Percentiles rank a stretch among this genome's conserved stretches.
These are phyloP conservation scores for Brevimyrus niger DNA, from an alignment of 2,113 vertebrate species.

Conservation along the genomic window DNA sequence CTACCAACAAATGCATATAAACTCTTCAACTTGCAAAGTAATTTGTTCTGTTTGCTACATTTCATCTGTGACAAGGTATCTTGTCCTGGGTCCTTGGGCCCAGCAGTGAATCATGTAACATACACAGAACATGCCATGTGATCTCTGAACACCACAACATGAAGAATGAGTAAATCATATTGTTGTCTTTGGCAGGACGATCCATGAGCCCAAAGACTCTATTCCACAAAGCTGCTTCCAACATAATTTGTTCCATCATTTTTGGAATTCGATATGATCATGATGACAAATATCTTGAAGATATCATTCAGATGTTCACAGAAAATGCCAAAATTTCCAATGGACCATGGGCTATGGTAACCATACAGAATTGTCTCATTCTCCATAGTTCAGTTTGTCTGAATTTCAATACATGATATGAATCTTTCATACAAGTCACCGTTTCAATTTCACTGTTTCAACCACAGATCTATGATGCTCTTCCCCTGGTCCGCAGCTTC, in stretches of 20 bases:
- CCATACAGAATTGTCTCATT: not conserved
- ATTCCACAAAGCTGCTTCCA: slow-evolving; percentile 50
- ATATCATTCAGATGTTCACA: slow-evolving; percentile 28
- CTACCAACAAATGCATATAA: not conserved
- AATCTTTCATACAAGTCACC: not conserved
- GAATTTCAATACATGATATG: not conserved
- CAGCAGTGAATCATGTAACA: too few relatives aligned
- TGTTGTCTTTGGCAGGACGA: slow-evolving; percentile 24
- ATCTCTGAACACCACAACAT: too few relatives aligned
- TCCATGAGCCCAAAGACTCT: slow-evolving; percentile 33
- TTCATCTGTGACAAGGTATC: too few relatives aligned
- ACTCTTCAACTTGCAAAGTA: not conserved
- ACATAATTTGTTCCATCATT: slow-evolving; percentile 57
- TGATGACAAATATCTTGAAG: slow-evolving; percentile 42
- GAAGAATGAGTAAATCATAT: not conserved
- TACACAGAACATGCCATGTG: too few relatives aligned
- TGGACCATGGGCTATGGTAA: slow-evolving; percentile 41
- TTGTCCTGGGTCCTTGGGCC: too few relatives aligned
- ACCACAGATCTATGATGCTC: slow-evolving; percentile 30
- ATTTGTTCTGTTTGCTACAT: too few relatives aligned
- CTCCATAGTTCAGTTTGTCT: not conserved
- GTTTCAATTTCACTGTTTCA: not conserved
- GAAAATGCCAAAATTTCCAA: slow-evolving; percentile 25
- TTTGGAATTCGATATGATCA: slow-evolving; percentile 56
- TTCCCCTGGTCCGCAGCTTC: slow-evolving; percentile 27